Percentiles rank a stretch among this genome's conserved stretches.
Evolutionary conservation across 1,140 invertebrate genomes (phyloP).

Genomic region (Drosophila varians): DNA sequence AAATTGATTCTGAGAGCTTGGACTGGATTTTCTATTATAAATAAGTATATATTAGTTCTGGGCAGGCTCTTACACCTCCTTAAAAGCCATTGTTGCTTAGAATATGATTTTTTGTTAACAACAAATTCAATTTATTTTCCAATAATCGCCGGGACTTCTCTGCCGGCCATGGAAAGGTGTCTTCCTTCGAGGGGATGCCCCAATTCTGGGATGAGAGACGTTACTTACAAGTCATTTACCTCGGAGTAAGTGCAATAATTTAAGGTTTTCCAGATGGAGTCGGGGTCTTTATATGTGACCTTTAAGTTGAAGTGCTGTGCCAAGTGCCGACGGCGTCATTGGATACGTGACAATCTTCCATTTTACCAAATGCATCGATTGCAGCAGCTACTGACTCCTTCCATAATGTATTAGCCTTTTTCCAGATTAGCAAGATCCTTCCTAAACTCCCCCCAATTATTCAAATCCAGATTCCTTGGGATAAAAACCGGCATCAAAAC

Average conservation of each 20-base stretch:
- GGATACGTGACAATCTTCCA: slow-evolving; percentile 64
- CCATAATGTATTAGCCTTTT: slow-evolving; percentile 3
- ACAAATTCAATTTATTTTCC: slow-evolving; percentile 74
- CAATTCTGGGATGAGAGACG: slow-evolving; percentile 9
- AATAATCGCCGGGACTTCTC: slow-evolving; percentile 47
- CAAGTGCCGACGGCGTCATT: slow-evolving; percentile 30
- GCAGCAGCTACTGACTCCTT: neutral
- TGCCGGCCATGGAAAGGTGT: slow-evolving; percentile 36
- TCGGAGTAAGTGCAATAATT: slow-evolving; percentile 43
- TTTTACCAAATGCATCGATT: slow-evolving; percentile 50
- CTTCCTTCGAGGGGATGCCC: neutral
- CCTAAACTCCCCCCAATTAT: neutral
- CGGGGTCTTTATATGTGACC: slow-evolving; percentile 27
- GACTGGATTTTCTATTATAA: slow-evolving; percentile 32
- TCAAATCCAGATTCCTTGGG: neutral
- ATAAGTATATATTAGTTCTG: slow-evolving; percentile 34
- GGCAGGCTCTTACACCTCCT: neutral
- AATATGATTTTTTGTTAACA: slow-evolving; percentile 28
- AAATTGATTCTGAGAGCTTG: slow-evolving; percentile 65
- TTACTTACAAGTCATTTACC: slow-evolving; percentile 74
- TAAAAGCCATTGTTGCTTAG: slow-evolving; percentile 51
- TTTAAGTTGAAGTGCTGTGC: slow-evolving; percentile 23
- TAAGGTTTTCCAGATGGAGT: slow-evolving; percentile 16
- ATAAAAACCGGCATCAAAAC: neutral
- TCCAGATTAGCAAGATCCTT: slow-evolving; percentile 6